Conservation (phyloP, 2,113 vertebrate genomes). For the Megaceryle maxima region DNA sequence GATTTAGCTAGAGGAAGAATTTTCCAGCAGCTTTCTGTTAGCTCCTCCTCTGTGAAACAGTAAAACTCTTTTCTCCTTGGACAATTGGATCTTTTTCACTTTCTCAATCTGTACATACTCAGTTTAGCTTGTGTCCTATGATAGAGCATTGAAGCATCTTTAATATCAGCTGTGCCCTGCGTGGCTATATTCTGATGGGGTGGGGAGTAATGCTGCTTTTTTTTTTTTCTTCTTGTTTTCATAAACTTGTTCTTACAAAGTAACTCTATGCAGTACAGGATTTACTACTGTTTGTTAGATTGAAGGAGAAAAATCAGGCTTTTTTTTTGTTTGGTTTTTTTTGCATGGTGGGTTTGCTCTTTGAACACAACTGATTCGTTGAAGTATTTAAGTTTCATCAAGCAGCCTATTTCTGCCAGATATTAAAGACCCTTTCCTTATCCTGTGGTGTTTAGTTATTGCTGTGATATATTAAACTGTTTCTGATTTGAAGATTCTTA, state of each 20-base stretch:
- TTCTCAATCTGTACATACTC: constrained; percentile 3
- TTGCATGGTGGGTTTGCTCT: not conserved
- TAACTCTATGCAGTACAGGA: constrained; percentile 50
- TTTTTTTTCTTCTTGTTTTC: not conserved
- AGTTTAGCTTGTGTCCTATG: constrained; percentile 1
- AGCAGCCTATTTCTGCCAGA: not conserved
- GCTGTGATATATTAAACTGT: not conserved
- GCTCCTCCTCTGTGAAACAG: constrained; percentile 3
- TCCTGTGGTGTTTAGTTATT: not conserved
- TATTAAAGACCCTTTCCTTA: not conserved
- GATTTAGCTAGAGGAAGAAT: constrained; percentile 70
- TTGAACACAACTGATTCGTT: not conserved
- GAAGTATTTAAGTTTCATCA: not conserved
- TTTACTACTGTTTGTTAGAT: not conserved
- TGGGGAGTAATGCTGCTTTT: constrained; percentile 25
- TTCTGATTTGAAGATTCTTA: not conserved
- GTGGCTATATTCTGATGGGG: not conserved
- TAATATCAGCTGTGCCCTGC: constrained; percentile 3
- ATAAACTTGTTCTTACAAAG: not conserved
- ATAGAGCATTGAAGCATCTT: constrained; percentile 12
- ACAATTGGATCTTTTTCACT: constrained; percentile 14
- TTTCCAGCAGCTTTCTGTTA: constrained; percentile 48
- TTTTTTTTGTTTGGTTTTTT: not conserved
- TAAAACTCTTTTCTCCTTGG: not conserved
- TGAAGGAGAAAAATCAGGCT: not conserved